Percentiles rank a stretch among this genome's conserved stretches.
Conservation (phyloP, 2,797 vertebrate genomes). For the Sternotherus odoratus region DNA sequence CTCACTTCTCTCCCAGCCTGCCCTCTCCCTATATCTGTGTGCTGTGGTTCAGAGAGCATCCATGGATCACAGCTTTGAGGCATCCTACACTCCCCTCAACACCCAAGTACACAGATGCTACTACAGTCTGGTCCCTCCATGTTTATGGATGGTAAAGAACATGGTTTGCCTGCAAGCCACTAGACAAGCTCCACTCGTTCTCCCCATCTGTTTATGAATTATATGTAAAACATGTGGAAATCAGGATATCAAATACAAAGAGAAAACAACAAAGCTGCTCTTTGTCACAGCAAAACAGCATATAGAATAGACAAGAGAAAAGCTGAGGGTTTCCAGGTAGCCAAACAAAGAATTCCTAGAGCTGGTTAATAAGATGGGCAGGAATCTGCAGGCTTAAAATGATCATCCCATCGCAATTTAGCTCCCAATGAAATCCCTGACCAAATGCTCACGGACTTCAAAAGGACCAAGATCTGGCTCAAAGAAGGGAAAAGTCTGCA, state of each 20-base stretch:
- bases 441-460: not conserved
- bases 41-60: not conserved
- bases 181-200: not conserved
- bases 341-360: constrained; percentile 19
- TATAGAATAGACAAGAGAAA: constrained; percentile 40
- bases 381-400: not conserved
- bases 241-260: not conserved
- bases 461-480: not conserved
- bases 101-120: not conserved
- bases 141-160: not conserved
- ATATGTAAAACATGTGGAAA: not conserved
- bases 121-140: not conserved
- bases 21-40: not conserved
- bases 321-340: constrained; percentile 51
- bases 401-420: not conserved
- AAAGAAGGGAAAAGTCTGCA: not conserved
- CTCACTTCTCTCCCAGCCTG: not conserved
- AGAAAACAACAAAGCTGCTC: not conserved
- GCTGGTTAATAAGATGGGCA: not conserved
- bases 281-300: constrained; percentile 1
- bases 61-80: not conserved
- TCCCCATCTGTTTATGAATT: not conserved
- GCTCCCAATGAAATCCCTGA: not conserved
- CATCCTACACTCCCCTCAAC: not conserved
- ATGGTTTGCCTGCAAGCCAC: not conserved